Conservation (phyloP, 2,113 vertebrate genomes). For the Sebastes fasciatus region DNA sequence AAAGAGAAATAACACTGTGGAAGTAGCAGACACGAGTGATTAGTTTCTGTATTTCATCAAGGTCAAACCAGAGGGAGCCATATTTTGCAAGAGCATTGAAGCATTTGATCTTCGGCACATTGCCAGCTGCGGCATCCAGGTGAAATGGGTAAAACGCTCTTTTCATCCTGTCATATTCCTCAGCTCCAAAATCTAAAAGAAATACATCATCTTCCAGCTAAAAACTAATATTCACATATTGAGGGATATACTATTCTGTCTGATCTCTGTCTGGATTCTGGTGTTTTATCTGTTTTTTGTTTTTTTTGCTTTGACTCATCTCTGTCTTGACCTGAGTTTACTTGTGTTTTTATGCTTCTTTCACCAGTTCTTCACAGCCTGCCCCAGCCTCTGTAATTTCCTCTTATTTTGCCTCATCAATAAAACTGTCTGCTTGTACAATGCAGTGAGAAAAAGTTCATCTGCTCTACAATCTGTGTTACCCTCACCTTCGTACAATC, state of each 20-base stretch:
- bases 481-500: not conserved
- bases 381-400: conserved; percentile 3
- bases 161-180: not conserved
- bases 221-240: not conserved
- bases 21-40: not conserved
- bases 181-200: not conserved
- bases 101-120: conserved; percentile 3
- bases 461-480: not conserved
- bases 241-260: not conserved
- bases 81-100: conserved; percentile 9
- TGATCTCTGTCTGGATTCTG: not conserved
- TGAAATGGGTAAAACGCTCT: not conserved
- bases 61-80: conserved; percentile 6
- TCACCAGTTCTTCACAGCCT: not conserved
- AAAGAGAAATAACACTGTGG: not conserved
- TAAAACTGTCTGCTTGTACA: not conserved
- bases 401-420: conserved; percentile 6
- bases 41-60: conserved; percentile 15
- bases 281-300: not conserved
- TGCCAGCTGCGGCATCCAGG: conserved; percentile 4
- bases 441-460: conserved; percentile 12
- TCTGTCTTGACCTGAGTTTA: conserved; percentile 14
- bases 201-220: not conserved
- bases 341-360: not conserved
- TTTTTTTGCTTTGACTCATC: not conserved